Evolutionary conservation across 2,888 invertebrate species (phyloP), one percentile per base, ranked within the genome.

Genomic region (Odontomyia ornata): DNA sequence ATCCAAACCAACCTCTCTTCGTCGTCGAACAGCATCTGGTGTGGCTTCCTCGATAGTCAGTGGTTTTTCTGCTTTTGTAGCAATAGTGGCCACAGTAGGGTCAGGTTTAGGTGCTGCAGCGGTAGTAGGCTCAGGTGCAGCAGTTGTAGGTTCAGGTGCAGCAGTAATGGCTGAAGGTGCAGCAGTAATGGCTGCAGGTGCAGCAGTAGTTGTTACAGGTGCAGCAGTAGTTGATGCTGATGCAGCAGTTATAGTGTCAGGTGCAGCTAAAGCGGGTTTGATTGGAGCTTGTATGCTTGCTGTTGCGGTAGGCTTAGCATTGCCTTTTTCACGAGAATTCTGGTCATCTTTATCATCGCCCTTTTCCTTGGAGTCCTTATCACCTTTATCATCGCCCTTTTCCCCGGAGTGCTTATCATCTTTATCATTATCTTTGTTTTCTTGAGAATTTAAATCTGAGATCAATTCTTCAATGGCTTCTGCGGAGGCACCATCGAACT

Each of bases 401-500:
- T 71, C 47, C 1, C 46, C n/a, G 46, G 36, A 36, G 5, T 71
- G 23, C 11, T n/a, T 23, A 52, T 47, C 69, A 25, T 52, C 56
- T 5, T 30, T 1, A 28, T 73, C 60, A 36, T n/a, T 27, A 18
- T 21, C 73, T 52, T 27, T 27, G 28, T 30, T 27, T 18, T 72
- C 60, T 18, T 60, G 60, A 23, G 60, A 60, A 23, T 60, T 60
- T 25, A 60, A 25, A 60, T 60, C 18, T 23, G 60, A 21, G 11
- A 60, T 25, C 25, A 60, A 60, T 13, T 60, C 60, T n/a, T 60
- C 60, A 4, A 60, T 60, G 25, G 60, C 25, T 60, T 60, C 60
- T 60, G 21, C 21, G 4, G 60, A 60, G 11, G 25, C 60, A 7
- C 23, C 60, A 21, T 13, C 18, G 25, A 60, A 60, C 25, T 60